phyloP scores from a whole-genome alignment of 1,140 invertebrate species.

The Agrypnia vestita region DNA sequence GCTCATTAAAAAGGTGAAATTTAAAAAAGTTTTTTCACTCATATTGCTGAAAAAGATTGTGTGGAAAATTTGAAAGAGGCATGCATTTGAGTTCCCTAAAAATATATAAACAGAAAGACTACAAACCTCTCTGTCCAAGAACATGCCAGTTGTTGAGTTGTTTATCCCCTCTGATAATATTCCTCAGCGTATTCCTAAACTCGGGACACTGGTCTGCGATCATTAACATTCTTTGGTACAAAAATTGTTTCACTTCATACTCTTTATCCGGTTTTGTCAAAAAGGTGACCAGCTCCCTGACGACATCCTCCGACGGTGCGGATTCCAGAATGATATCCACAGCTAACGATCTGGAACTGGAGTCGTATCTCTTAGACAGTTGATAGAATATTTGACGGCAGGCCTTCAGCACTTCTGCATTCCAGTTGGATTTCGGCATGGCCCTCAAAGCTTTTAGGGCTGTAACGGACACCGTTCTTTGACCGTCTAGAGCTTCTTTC shows the following conservation, averaged over 20 bases:
- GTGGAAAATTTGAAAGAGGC: no score
- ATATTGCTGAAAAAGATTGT: no score
- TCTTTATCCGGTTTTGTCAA: constrained; percentile 72
- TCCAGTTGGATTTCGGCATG: constrained; percentile 71
- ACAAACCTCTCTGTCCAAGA: constrained; percentile 75
- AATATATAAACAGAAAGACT: no score
- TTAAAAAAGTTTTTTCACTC: no score
- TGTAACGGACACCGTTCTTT: constrained; percentile 73
- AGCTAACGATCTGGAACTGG: constrained; percentile 81
- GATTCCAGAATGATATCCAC: constrained; percentile 81
- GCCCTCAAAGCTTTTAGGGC: constrained; percentile 79
- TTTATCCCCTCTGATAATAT: constrained; percentile 66
- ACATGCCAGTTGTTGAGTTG: constrained; percentile 80
- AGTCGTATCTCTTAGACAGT: constrained; percentile 77
- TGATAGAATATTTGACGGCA: constrained; percentile 80
- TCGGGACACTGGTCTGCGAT: constrained; percentile 71
- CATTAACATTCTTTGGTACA: constrained; percentile 78
- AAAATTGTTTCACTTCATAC: constrained; percentile 81
- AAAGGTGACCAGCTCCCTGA: constrained; percentile 74
- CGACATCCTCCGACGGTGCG: constrained; percentile 71
- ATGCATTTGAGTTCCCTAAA: no score
- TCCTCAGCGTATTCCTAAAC: constrained; percentile 69
- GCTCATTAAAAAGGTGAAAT: no score
- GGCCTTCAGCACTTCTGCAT: constrained; percentile 68
- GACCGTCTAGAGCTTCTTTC: constrained; percentile 71